Evolutionary conservation across 2,888 invertebrate genomes (phyloP), one percentile per base, ranked within the genome.

Genomic region (Melolontha melolontha): DNA sequence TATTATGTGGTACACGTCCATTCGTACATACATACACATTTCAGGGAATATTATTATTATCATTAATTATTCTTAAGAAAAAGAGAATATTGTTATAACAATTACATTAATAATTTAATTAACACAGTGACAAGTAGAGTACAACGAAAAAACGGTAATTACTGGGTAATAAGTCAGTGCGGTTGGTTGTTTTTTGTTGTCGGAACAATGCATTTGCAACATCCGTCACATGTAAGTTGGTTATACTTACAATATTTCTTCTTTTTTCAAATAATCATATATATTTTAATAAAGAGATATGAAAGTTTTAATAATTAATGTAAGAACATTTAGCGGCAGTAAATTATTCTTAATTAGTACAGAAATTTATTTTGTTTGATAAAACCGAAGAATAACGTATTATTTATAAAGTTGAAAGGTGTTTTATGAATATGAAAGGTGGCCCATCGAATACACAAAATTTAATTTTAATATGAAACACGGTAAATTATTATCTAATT

Each of bases 131-230:
- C 65, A 65, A 65, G 65, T 65, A 65, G 65, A 65, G 54, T 65
- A 65, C 65, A 65, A 65, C 65, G 57, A 42, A 42, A 52, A 47
- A 65, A 65, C 52, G 41, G 64, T 64, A 54, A 65, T 65, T 65
- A 65, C 47, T 22, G 14, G 34, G 10, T 34, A n/a, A 29, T 29
- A 22, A 52, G 27, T 52, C 14, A 49, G 49, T 49, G 49, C 17
- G 10, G 47, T 47, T 22, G 49, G 22, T 52, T 27, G 51, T 12
- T 29, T 47, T 47, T 52, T 27, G 51, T 12, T 29, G 59, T 29
- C 47, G 59, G 59, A 62, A 62, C 59, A 47, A 62, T 62, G 47
- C 49, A 47, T 62, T 62, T 47, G 59, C 59, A 62, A 34, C 59
- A 34, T 62, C 59, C 59, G 59, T 62, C 59, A 62, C 59, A 62